Evolutionary conservation across 2,797 vertebrate species (phyloP).

Genomic region (Neostethus bicornis): DNA sequence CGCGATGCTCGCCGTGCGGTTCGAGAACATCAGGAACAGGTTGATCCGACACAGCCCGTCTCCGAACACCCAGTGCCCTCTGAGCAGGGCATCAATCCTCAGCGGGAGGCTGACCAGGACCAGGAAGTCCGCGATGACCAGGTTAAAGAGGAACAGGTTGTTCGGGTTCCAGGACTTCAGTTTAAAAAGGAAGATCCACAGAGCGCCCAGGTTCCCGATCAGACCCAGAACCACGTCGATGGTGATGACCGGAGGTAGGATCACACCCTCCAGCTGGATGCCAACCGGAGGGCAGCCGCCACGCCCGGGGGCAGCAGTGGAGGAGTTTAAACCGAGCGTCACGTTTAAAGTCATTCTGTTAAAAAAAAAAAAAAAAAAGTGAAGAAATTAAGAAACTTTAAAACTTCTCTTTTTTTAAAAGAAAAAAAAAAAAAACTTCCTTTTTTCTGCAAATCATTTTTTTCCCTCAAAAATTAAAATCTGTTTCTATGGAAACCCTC

Average conservation of each 20-base stretch:
- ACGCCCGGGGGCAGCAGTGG: constrained; percentile 8
- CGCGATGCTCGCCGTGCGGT: constrained; percentile 71
- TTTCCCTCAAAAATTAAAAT: too few relatives aligned
- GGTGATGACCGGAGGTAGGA: constrained; percentile 71
- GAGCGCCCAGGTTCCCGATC: constrained; percentile 70
- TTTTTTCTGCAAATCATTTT: too few relatives aligned
- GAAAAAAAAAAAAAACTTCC: too few relatives aligned
- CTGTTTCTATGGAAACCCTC: too few relatives aligned
- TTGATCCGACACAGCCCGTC: constrained; percentile 68
- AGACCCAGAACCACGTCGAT: constrained; percentile 75
- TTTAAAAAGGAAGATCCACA: constrained; percentile 79
- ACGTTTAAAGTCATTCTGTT: constrained; percentile 15
- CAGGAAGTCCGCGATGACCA: constrained; percentile 78
- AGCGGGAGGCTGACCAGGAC: constrained; percentile 75
- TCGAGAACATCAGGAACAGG: constrained; percentile 79
- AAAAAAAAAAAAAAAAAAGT: too few relatives aligned
- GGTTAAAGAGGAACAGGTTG: constrained; percentile 73
- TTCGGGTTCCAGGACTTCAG: constrained; percentile 76
- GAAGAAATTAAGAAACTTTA: too few relatives aligned
- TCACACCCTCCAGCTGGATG: constrained; percentile 65
- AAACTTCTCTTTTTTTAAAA: too few relatives aligned
- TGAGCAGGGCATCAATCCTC: constrained; percentile 68
- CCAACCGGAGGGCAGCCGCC: constrained; percentile 60
- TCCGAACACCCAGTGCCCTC: constrained; percentile 71
- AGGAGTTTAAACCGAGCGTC: constrained; percentile 13